These are phyloP conservation scores for Schizotus pectinicornis DNA, from an alignment of 2,888 invertebrate genomes.

Conservation along the genomic window DNA sequence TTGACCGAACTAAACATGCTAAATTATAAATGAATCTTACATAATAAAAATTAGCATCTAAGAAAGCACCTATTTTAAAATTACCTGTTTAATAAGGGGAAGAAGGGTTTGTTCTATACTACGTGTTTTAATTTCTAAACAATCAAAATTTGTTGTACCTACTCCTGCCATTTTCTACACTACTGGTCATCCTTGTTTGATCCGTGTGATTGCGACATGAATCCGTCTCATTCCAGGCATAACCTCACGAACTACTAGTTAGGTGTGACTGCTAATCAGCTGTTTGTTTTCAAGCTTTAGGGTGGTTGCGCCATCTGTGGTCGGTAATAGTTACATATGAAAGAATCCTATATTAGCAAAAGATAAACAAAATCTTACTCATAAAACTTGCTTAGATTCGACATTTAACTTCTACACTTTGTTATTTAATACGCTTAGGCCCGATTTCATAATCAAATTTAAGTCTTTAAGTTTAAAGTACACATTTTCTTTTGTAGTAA, in stretches of 20 bases:
- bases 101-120: constrained; percentile 93
- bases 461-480: too few species aligned
- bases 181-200: constrained; percentile 45
- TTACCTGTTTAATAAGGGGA: constrained; percentile 94
- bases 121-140: constrained; percentile 88
- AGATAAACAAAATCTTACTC: too few species aligned
- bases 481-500: too few species aligned
- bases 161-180: constrained; percentile 65
- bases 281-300: constrained; percentile 24
- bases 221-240: constrained; percentile 40
- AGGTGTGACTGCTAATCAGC: constrained; percentile 42
- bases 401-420: too few species aligned
- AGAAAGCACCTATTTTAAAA: constrained; percentile 39
- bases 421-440: too few species aligned
- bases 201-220: constrained; percentile 25
- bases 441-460: too few species aligned
- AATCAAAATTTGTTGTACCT: constrained; percentile 64
- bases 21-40: constrained; percentile 9
- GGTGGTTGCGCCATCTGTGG: too few species aligned
- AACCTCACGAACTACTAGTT: constrained; percentile 35
- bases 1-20: constrained; percentile 14
- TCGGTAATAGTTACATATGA: too few species aligned
- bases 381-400: too few species aligned
- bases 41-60: constrained; percentile 10
- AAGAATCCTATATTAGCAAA: too few species aligned